Base-by-base conservation (phyloP, 2,888 invertebrate genomes). In the Salticus scenicus region DNA sequence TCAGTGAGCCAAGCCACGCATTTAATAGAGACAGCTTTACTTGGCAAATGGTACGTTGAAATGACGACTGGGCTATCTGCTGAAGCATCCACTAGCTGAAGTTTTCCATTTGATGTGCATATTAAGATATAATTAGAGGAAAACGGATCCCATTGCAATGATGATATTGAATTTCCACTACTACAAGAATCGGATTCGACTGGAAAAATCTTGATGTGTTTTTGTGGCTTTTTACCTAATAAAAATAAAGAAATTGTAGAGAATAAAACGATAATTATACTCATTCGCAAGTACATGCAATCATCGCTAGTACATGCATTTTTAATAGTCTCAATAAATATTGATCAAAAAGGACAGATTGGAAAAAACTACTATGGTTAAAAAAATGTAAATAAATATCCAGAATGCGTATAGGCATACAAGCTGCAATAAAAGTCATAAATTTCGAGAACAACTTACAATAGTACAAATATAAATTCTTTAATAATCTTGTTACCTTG, bases 71-170 rank as follows among this genome's bases (percentile, higher is more conserved):
- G 89, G 17, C 88, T 83, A 74, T 90, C 87, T 7, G 89, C 88
- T 12, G 88, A 88, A 4, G 90, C 88, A 87, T 91, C 91, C 1
- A 92, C 88, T 37, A 92, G 89, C 27, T 90, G 90, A 7, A 92
- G 89, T 0, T 91, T 90, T 14, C 88, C 87, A 63, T 88, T 87
- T 0, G 88, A 86, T 87, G 91, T 91, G 30, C 90, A 90, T 73
- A 91, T 88, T 41, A 92, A 89, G 4, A 92, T 89, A 87, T 92
- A 92, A 79, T 91, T 91, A 10, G 89, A 88, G 4, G 92, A 92
- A 57, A 91, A 89, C 2, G 91, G 91, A 87, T 92, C 92, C 92
- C 92, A 92, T 84, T 91, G 90, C 37, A 92, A 88, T 2, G 89
- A 90, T 1, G 90, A 89, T 2, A 92, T 90, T 28, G 74, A 12